A percentile compares a stretch with the other conserved stretches of the same genome.
phyloP scores from a whole-genome alignment of 1,140 invertebrate genomes.

The Bombus confusus region DNA sequence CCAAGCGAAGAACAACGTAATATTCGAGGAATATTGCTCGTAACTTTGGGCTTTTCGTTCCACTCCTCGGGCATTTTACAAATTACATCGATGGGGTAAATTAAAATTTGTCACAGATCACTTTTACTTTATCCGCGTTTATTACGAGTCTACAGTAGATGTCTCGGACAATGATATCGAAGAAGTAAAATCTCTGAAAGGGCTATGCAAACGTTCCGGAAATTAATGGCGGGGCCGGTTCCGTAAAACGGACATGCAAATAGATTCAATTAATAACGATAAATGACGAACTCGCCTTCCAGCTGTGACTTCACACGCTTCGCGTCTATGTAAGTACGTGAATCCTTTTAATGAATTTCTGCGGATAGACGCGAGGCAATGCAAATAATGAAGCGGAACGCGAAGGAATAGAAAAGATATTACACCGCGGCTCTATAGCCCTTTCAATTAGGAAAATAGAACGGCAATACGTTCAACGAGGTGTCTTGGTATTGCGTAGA shows the following conservation, averaged over 20 bases:
- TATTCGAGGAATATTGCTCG: constrained; percentile 7
- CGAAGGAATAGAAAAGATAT: background rate
- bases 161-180: background rate
- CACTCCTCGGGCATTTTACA: background rate
- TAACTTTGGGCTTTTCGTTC: background rate
- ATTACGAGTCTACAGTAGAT: background rate
- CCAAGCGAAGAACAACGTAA: constrained; percentile 29
- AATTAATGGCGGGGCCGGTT: background rate
- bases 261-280: constrained; percentile 17
- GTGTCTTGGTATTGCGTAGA: background rate
- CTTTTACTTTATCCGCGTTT: background rate
- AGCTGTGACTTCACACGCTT: no score
- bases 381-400: background rate
- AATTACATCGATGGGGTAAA: background rate
- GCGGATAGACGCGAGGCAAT: background rate
- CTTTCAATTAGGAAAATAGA: background rate
- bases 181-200: background rate
- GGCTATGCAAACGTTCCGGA: background rate
- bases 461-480: background rate
- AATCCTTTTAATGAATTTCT: constrained; percentile 19
- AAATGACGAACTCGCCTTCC: background rate
- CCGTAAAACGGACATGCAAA: background rate
- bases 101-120: background rate
- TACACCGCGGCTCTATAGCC: background rate
- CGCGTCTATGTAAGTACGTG: background rate